Evolutionary conservation across 2,113 vertebrate species (phyloP), one percentile per base, ranked within the genome.

Genomic region (Smithornis capensis): DNA sequence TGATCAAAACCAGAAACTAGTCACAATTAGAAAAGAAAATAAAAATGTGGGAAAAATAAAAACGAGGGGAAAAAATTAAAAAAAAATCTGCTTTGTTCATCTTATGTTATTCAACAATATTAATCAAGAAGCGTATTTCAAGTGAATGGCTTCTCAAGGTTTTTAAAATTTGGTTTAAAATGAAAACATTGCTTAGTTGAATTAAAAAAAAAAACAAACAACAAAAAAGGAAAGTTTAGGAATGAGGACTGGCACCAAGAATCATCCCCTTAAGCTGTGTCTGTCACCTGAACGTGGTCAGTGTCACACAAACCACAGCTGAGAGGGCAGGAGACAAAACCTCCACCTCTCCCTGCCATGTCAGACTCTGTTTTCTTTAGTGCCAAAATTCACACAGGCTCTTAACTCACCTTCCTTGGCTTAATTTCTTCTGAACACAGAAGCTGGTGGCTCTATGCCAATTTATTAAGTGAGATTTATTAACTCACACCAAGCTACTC

Each of bases 1-100:
- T 92, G 82, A 96, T 95, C 87, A 91, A 96, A 96, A 62, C 91
- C 96, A 97, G 94, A 95, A 94, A 57, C 52, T 40, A 89, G 89
- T 63, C 76, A 79, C 44, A 87, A 92, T 71, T 92, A 55, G 35
- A 79, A 65, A 50, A 87, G 13, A 28, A n/a, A 85, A 77, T n/a
- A 84, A 76, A 89, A 57, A 55, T 1, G 42, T 74, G 53, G 37
- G 29, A 70, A 68, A 95, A 77, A 80, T 81, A 77, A 55, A 91
- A 82, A 53, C 6, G 18, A 75, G 24, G 22, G 5, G 21, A 8
- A 15, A 37, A 40, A 16, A 7, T 22, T 45, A 24, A 16, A 44
- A 24, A 16, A 44, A 22, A 18, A 29, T 25, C 23, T 68, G 23
- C 37, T 94, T 75, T 60, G 42, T 94, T 69, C 14, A 49, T 60